Percentiles rank a stretch among this genome's conserved stretches.
phyloP scores from a whole-genome alignment of 1,140 invertebrate species.

The Drosophila guanche region DNA sequence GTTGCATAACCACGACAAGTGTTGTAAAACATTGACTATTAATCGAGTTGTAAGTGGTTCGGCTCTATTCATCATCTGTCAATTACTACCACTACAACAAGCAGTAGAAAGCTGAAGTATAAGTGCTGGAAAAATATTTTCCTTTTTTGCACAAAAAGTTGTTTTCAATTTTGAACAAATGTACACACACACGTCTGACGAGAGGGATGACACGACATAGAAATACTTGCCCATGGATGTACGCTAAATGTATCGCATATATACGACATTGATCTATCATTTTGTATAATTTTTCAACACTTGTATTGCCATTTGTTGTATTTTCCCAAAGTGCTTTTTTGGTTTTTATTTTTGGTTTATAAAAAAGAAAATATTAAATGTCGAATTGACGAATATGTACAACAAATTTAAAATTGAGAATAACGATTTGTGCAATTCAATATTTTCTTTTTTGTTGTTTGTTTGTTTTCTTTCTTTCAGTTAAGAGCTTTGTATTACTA shows the following conservation, averaged over 20 bases:
- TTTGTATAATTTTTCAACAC: slow-evolving; percentile 37
- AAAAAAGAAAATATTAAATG: slow-evolving; percentile 82
- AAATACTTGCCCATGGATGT: slow-evolving; percentile 64
- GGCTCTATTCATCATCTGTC: slow-evolving; percentile 25
- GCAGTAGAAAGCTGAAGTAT: no score
- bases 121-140: no score
- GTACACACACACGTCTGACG: slow-evolving; percentile 71
- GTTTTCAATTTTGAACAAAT: slow-evolving; percentile 83
- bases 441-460: slow-evolving; percentile 76
- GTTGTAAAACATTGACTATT: not conserved
- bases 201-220: slow-evolving; percentile 5
- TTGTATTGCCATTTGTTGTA: slow-evolving; percentile 38
- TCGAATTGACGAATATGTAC: slow-evolving; percentile 70
- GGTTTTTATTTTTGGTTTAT: slow-evolving; percentile 24
- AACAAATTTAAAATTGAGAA: slow-evolving; percentile 83
- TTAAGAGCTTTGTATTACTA: slow-evolving; percentile 27
- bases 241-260: slow-evolving; percentile 26
- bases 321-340: slow-evolving; percentile 34
- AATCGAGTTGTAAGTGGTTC: not conserved
- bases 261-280: slow-evolving; percentile 42
- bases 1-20: no score
- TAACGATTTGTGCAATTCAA: slow-evolving; percentile 83
- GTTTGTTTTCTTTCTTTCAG: slow-evolving; percentile 3
- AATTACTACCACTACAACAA: slow-evolving; percentile 27
- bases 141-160: slow-evolving; percentile 79